Conservation (phyloP, 2,888 invertebrate genomes). For the Pecten maximus region DNA sequence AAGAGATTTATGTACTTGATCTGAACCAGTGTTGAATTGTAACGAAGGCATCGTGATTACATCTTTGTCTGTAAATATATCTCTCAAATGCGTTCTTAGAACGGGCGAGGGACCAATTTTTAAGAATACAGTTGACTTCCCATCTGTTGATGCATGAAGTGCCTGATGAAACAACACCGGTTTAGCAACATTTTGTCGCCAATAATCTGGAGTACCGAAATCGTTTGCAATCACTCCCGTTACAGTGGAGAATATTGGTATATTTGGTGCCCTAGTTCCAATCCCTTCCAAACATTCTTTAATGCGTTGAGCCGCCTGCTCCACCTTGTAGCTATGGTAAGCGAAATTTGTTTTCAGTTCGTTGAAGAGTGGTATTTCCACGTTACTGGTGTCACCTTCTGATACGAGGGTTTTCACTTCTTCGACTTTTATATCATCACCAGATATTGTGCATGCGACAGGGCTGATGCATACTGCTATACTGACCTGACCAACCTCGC, state of each 20-base stretch:
- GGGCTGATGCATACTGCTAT: constrained; percentile 68
- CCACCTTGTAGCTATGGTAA: constrained; percentile 46
- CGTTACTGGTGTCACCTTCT: neutral
- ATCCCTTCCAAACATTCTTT: neutral
- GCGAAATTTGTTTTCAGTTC: constrained; percentile 40
- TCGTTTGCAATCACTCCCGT: constrained; percentile 34
- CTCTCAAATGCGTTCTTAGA: constrained; percentile 38
- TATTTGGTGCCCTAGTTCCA: neutral
- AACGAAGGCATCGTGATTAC: neutral
- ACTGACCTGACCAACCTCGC: constrained; percentile 45
- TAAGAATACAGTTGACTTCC: constrained; percentile 39
- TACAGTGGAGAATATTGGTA: constrained; percentile 45
- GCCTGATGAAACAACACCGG: constrained; percentile 45
- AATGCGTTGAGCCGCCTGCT: constrained; percentile 26
- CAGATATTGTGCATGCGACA: constrained; percentile 65
- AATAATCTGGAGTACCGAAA: constrained; percentile 43
- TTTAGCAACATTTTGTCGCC: constrained; percentile 45
- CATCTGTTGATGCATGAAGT: neutral
- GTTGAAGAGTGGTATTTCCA: neutral
- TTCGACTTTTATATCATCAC: constrained; percentile 53
- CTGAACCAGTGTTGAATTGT: neutral
- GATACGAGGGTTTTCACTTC: neutral
- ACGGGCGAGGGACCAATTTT: constrained; percentile 50
- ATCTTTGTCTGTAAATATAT: constrained; percentile 33
- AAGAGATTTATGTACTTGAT: neutral